These are phyloP conservation scores for Drosophila parthenogenetica DNA, from an alignment of 2,888 invertebrate genomes.

Conservation along the genomic window DNA sequence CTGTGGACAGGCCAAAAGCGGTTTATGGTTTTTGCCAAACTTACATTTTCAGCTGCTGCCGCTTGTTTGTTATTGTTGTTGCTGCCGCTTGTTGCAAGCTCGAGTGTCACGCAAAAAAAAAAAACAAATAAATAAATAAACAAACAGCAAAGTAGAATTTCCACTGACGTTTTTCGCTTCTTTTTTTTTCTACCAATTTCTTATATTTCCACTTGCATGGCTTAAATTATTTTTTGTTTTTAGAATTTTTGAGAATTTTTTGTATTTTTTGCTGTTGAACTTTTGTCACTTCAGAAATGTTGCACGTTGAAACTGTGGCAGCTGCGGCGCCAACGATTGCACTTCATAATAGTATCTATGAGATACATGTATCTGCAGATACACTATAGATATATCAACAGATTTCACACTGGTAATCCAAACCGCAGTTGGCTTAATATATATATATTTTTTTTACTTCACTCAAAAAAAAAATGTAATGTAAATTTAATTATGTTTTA, in stretches of 20 bases:
- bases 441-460: background rate
- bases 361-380: conserved; percentile 17
- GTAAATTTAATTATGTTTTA: conserved; percentile 16
- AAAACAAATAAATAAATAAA: conserved; percentile 36
- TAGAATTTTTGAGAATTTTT: conserved; percentile 14
- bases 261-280: conserved; percentile 1
- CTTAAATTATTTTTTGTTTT: conserved; percentile 13
- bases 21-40: conserved; percentile 40
- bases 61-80: conserved; percentile 21
- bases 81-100: conserved; percentile 51
- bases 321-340: conserved; percentile 56
- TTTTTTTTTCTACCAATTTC: conserved; percentile 5
- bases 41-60: conserved; percentile 47
- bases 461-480: conserved; percentile 46
- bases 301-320: conserved; percentile 54
- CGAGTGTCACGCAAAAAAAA: conserved; percentile 46
- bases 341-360: conserved; percentile 41
- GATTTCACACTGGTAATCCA: conserved; percentile 67
- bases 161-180: conserved; percentile 38
- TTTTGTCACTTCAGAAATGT: conserved; percentile 38
- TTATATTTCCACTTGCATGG: conserved; percentile 3
- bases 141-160: conserved; percentile 41
- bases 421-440: conserved; percentile 43
- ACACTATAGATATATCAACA: conserved; percentile 5
- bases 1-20: conserved; percentile 45